These are phyloP conservation scores for Condylostylus longicornis DNA, from an alignment of 1,140 invertebrate genomes.

Conservation along the genomic window DNA sequence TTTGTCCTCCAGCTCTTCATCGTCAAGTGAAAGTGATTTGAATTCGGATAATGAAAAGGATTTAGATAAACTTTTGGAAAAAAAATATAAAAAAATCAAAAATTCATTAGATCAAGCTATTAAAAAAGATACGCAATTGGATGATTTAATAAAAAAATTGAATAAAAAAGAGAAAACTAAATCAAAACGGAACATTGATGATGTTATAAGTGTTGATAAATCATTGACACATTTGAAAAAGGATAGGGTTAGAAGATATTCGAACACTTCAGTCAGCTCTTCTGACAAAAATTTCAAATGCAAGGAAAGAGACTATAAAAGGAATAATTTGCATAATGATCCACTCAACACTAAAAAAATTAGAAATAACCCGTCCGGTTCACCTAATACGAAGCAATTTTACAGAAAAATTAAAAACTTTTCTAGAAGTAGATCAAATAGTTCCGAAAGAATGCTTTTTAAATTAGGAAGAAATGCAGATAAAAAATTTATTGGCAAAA, in stretches of 20 bases:
- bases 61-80: slow-evolving; percentile 34
- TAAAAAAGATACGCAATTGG: slow-evolving; percentile 4
- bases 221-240: slow-evolving; percentile 3
- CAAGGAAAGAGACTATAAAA: too few species aligned
- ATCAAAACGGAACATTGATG: slow-evolving; percentile 7
- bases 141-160: slow-evolving; percentile 19
- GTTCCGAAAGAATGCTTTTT: slow-evolving; percentile 5
- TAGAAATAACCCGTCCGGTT: too few species aligned
- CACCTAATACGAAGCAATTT: too few species aligned
- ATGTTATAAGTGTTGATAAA: too few species aligned
- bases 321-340: too few species aligned
- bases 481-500: too few species aligned
- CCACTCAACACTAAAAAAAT: too few species aligned
- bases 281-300: too few species aligned
- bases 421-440: background rate
- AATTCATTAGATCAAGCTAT: slow-evolving; percentile 6
- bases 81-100: slow-evolving; percentile 34
- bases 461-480: too few species aligned
- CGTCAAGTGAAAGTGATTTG: slow-evolving; percentile 15
- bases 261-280: background rate
- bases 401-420: too few species aligned
- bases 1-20: background rate
- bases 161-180: slow-evolving; percentile 17
- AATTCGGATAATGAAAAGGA: slow-evolving; percentile 34
- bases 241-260: slow-evolving; percentile 6